Evolutionary conservation across 2,888 invertebrate genomes (phyloP), one percentile per base, ranked within the genome.

Genomic region (Elegia similella): DNA sequence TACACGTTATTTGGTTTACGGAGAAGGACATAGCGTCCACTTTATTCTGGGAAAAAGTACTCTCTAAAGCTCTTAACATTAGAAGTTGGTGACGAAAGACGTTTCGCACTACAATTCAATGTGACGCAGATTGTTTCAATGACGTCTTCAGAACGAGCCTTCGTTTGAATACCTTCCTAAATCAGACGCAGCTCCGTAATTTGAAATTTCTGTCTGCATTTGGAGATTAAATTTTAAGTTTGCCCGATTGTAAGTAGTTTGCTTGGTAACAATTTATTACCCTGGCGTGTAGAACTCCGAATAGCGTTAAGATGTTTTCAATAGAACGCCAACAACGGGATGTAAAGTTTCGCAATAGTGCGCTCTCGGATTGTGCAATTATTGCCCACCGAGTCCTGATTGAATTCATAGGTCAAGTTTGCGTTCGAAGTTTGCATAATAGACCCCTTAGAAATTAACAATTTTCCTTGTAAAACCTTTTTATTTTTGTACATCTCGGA

Each of bases 361-460:
- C 78, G 78, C 81, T 84, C 78, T 75, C 73, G 77, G 78, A 79
- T 81, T 78, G 78, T 70, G 82, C 84, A 88, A 87, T 88, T 86
- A 89, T 88, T 84, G 80, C 83, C 79, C 78, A 82, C 82, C 79
- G 72, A 86, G 76, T 83, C 79, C 78, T 87, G 87, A 87, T 88
- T 87, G 86, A 88, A 88, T 87, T 86, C 86, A 86, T 84, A 82
- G 84, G 82, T 86, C 78, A 86, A 86, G 82, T 88, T 87, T 84
- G 80, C 78, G 68, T 69, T 75, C 65, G 69, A 82, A 86, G 77
- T 86, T 88, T 86, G 80, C 80, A 85, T 84, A 78, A 86, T 86
- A 82, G 78, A 81, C 78, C 76, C 68, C 73, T 78, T 73, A 75
- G 70, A 82, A 85, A 86, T 84, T 77, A 84, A 80, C 76, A 78